Conservation (phyloP, 2,113 vertebrate genomes). For the cattle (Bos taurus) region ARS-UCD2.0 NC_037342.1:17158001-17158500, state of each 20-base stretch:
- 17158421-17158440: not conserved
- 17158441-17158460: not conserved
- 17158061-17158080: not conserved
- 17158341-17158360: not conserved
- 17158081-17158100: slow-evolving; percentile 3
- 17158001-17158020: not conserved
- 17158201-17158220: not conserved
- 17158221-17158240: not conserved
- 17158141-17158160: slow-evolving; percentile 8
- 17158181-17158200: not conserved
- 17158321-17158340: not conserved
- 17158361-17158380: not conserved
- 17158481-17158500: not conserved
- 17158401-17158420: not conserved
- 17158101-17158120: slow-evolving; percentile 6
- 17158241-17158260: not conserved
- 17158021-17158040: not conserved
- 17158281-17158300: not conserved
- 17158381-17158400: not conserved
- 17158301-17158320: not conserved
- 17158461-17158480: not conserved
- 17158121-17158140: slow-evolving; percentile 6
- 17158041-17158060: slow-evolving; percentile 12
- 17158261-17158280: not conserved
- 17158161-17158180: not conserved